phyloP scores from a whole-genome alignment of 2,797 vertebrate species.

The Gorsachius magnificus region DNA sequence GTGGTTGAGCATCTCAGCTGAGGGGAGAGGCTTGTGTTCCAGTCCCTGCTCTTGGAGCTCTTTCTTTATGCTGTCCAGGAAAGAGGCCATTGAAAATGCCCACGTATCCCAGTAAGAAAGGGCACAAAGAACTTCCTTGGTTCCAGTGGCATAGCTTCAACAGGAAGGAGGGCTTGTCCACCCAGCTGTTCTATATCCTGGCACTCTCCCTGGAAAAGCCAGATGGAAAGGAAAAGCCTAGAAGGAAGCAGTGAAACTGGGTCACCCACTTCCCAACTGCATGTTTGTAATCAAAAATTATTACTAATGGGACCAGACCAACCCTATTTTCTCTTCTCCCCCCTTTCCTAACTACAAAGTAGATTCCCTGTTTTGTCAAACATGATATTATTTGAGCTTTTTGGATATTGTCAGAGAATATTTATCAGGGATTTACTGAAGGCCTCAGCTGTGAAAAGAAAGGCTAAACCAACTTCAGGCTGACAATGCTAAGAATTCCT shows the following conservation, averaged over 20 bases:
- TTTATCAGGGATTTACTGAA: background rate
- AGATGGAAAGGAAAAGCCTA: background rate
- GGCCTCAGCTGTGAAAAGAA: background rate
- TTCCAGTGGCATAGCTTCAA: background rate
- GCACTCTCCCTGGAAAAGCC: background rate
- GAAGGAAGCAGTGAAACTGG: background rate
- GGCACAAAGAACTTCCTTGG: background rate
- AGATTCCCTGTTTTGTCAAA: background rate
- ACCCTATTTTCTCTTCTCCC: background rate
- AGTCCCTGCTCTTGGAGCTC: background rate
- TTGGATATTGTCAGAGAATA: background rate
- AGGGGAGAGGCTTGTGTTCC: background rate
- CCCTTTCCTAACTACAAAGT: fast-evolving
- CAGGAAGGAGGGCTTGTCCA: background rate
- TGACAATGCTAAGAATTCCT: background rate
- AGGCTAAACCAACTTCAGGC: background rate
- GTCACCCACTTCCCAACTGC: background rate
- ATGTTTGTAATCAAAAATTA: background rate
- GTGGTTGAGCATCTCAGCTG: background rate
- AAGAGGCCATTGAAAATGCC: background rate
- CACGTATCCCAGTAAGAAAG: background rate
- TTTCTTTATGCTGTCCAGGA: background rate
- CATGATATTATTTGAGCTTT: background rate
- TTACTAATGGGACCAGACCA: background rate
- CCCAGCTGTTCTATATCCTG: background rate